Evolutionary conservation across 2,113 vertebrate genomes (phyloP).

Genomic region (Lophochroa leadbeateri): DNA sequence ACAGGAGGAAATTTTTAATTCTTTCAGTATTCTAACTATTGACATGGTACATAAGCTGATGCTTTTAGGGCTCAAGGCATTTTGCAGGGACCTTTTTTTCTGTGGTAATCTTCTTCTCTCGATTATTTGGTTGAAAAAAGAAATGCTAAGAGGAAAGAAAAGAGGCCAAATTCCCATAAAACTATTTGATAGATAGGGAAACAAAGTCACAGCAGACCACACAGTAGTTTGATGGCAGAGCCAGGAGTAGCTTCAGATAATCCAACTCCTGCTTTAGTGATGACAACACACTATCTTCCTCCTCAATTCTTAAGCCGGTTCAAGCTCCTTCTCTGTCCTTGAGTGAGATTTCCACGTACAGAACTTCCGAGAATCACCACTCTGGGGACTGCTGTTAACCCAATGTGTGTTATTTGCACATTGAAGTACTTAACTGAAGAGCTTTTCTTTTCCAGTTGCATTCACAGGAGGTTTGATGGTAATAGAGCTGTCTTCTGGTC

Average conservation of each 20-base stretch:
- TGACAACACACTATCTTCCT: slow-evolving; percentile 1
- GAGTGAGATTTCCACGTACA: not conserved
- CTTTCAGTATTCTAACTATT: not conserved
- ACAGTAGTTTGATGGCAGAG: not conserved
- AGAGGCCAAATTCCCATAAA: not conserved
- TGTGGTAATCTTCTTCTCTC: not conserved
- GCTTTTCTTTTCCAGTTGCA: slow-evolving; percentile 42
- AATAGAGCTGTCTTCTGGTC: slow-evolving; percentile 35
- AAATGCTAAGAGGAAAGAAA: not conserved
- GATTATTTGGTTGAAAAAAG: not conserved
- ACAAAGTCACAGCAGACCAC: not conserved
- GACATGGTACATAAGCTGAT: not conserved
- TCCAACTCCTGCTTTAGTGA: not conserved
- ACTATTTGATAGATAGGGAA: not conserved
- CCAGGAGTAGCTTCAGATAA: not conserved
- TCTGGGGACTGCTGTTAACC: not conserved
- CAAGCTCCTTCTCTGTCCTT: not conserved
- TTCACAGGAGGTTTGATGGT: slow-evolving; percentile 40
- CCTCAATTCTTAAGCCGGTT: not conserved
- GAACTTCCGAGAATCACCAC: slow-evolving; percentile 23
- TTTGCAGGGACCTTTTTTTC: not conserved
- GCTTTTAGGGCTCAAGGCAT: not conserved
- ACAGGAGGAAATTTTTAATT: not conserved
- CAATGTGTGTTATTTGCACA: slow-evolving; percentile 27
- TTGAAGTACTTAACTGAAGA: slow-evolving; percentile 35